phyloP scores from a whole-genome alignment of 2,888 invertebrate genomes.

The Gisinianus flammeolus region DNA sequence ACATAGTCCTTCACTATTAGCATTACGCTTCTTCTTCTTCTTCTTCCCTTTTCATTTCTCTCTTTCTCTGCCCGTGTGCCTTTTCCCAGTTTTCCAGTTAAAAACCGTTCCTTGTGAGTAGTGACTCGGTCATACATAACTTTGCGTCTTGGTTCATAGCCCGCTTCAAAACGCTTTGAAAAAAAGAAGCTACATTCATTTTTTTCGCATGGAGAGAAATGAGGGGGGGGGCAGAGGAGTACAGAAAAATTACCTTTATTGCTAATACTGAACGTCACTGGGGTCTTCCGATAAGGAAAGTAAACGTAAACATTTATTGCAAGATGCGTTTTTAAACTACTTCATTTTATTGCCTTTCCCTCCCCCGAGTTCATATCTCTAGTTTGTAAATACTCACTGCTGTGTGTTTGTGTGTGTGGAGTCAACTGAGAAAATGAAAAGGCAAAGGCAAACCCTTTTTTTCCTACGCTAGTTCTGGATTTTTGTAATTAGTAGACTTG shows the following conservation, averaged over 20 bases:
- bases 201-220: background rate
- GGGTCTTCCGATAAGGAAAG: slow-evolving; percentile 25
- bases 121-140: too few species aligned
- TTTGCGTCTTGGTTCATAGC: too few species aligned
- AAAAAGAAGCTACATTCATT: too few species aligned
- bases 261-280: slow-evolving; percentile 27
- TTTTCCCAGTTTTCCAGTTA: too few species aligned
- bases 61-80: too few species aligned
- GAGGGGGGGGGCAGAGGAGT: slow-evolving; percentile 2
- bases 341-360: slow-evolving; percentile 11
- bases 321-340: slow-evolving; percentile 18
- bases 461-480: background rate
- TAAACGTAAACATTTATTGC: slow-evolving; percentile 28
- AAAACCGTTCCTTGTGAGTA: too few species aligned
- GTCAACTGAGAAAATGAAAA: too few species aligned
- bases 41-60: too few species aligned
- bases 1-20: too few species aligned
- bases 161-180: too few species aligned
- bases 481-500: slow-evolving; percentile 19
- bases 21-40: too few species aligned
- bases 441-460: background rate
- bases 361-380: background rate
- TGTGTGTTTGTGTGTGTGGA: too few species aligned
- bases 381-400: background rate
- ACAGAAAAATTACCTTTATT: slow-evolving; percentile 29